Evolutionary conservation across 2,113 vertebrate species (phyloP), one percentile per base, ranked within the genome.

Genomic region (Cynoglossus semilaevis): DNA sequence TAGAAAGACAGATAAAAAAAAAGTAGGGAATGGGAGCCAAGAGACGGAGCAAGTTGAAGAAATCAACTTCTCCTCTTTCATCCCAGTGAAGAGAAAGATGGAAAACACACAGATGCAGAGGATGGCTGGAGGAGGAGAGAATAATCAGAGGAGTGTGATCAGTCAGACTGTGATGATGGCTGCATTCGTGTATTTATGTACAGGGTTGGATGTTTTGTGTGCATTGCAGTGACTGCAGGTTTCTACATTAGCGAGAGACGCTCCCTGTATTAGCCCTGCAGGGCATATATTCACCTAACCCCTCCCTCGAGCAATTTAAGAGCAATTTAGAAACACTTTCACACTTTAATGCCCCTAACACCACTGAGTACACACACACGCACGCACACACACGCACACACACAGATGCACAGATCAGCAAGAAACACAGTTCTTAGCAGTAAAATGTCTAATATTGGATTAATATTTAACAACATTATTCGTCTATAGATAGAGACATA

Each of bases 261-360:
- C 42, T 69, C 34, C 61, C 42, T 76, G 17, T 67, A 76, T 79
- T 60, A 73, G 60, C 68, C 70, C 55, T 67, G 59, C 48, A 48
- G 75, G 53, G 73, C 61, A 77, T 61, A 64, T 64, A 83, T 79
- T 59, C 74, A 83, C 70, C 63, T 62, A 70, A 60, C 72, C 64
- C 71, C 53, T 76, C 78, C 74, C 72, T 4, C 35, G 77, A 81
- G 83, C 75, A 81, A 83, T 80, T 84, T 76, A 75, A 58, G 71
- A 77, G 79, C 81, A 77, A 85, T 80, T 87, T 83, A 77, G 72
- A 85, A 84, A 83, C 64, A 47, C 69, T 84, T 88, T 83, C 70
- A 83, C 74, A 75, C 77, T 85, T 79, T 77, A 87, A 79, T 74
- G 58, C 79, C 70, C 69, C 80, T 68, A 78, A 63, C 65, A 76